A percentile compares a stretch with the other conserved stretches of the same genome.
Conservation (phyloP, 2,888 invertebrate species). For the Cecidostiba fungosa region DNA sequence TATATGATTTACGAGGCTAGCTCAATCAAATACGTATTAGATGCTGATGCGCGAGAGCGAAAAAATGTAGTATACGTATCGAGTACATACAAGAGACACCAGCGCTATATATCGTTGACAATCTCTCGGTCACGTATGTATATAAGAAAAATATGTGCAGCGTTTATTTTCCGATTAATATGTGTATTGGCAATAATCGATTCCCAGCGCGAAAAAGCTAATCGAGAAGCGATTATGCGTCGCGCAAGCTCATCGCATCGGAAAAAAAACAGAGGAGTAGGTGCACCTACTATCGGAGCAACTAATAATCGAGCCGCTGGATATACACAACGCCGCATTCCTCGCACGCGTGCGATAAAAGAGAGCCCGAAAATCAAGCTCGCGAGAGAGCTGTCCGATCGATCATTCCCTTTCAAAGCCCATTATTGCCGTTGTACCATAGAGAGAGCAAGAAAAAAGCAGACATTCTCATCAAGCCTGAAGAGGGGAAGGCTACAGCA, state of each 20-base stretch:
- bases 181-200: background rate
- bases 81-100: background rate
- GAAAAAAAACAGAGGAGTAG: background rate
- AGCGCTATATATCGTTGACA: background rate
- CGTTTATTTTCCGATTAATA: background rate
- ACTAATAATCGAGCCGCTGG: background rate
- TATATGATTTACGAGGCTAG: conserved; percentile 12
- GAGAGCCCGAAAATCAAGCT: conserved; percentile 39
- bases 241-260: background rate
- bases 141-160: no score
- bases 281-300: background rate
- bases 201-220: background rate
- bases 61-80: background rate
- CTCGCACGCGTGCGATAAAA: conserved; percentile 1
- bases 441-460: background rate
- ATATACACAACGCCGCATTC: background rate
- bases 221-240: background rate
- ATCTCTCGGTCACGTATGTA: background rate
- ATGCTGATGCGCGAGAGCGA: background rate
- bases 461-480: conserved; percentile 46
- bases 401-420: conserved; percentile 50
- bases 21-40: conserved; percentile 5
- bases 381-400: conserved; percentile 31
- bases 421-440: background rate
- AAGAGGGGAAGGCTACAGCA: background rate